Evolutionary conservation across 2,888 invertebrate species (phyloP).

Genomic region (Hedya salicella): DNA sequence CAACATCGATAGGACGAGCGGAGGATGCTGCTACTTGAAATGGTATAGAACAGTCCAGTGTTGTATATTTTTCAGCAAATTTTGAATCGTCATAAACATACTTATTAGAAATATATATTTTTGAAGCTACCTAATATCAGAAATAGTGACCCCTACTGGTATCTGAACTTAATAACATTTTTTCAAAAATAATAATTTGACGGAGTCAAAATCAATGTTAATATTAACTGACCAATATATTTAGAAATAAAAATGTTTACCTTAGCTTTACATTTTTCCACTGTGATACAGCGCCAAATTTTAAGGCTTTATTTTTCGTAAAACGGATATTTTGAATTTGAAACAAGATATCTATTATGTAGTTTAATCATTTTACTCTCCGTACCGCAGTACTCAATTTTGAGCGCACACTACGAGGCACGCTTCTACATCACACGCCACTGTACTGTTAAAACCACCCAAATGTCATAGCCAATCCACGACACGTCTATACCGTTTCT

Average conservation of each 20-base stretch:
- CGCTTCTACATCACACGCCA: not conserved
- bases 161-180: too few species aligned
- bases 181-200: too few species aligned
- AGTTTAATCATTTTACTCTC: too few species aligned
- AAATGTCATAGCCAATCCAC: constrained; percentile 38
- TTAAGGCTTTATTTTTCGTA: not conserved
- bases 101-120: too few species aligned
- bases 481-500: constrained; percentile 75
- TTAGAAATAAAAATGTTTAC: too few species aligned
- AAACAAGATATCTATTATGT: not conserved
- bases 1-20: constrained; percentile 82
- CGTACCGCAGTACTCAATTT: too few species aligned
- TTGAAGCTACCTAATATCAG: too few species aligned
- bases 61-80: not conserved
- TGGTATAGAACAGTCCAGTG: constrained; percentile 69
- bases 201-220: too few species aligned
- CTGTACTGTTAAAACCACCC: not conserved
- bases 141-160: too few species aligned
- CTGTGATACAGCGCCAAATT: not conserved
- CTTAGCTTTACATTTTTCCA: too few species aligned
- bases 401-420: not conserved
- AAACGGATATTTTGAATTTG: not conserved
- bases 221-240: too few species aligned
- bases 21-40: constrained; percentile 78
- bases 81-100: too few species aligned